phyloP scores from a whole-genome alignment of 2,888 invertebrate genomes.

The Pyrgus malvae region DNA sequence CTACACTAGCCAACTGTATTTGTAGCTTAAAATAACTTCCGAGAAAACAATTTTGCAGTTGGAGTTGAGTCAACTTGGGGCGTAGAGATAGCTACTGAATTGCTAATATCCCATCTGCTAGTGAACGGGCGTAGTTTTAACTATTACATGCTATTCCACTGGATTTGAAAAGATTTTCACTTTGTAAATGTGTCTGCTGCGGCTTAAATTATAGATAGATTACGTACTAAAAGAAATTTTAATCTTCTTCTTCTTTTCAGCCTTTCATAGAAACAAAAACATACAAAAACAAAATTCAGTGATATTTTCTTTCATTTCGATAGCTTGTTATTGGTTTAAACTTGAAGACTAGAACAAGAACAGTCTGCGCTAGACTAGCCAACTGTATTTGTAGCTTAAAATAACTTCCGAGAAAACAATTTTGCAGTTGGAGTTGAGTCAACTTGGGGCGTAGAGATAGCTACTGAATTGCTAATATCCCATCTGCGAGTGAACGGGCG shows the following conservation, averaged over 20 bases:
- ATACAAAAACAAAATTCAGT: too few relatives aligned
- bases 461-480: constrained; percentile 25
- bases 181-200: too few relatives aligned
- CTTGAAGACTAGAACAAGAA: too few relatives aligned
- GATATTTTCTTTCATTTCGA: too few relatives aligned
- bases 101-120: constrained; percentile 17
- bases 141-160: constrained; percentile 1
- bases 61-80: constrained; percentile 16
- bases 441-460: constrained; percentile 22
- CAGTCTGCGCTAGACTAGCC: too few relatives aligned
- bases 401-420: constrained; percentile 19
- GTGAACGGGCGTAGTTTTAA: constrained; percentile 15
- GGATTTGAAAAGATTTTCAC: constrained; percentile 2
- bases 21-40: constrained; percentile 19
- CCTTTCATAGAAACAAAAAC: too few relatives aligned
- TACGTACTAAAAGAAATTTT: too few relatives aligned
- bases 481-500: constrained; percentile 11
- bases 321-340: too few relatives aligned
- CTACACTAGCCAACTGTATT: constrained; percentile 8
- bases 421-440: constrained; percentile 20
- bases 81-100: constrained; percentile 26
- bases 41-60: constrained; percentile 22
- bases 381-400: constrained; percentile 14
- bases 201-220: too few relatives aligned
- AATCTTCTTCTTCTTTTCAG: too few relatives aligned